phyloP scores from a whole-genome alignment of 2,113 vertebrate genomes.

The Neotragus pygmaeus region DNA sequence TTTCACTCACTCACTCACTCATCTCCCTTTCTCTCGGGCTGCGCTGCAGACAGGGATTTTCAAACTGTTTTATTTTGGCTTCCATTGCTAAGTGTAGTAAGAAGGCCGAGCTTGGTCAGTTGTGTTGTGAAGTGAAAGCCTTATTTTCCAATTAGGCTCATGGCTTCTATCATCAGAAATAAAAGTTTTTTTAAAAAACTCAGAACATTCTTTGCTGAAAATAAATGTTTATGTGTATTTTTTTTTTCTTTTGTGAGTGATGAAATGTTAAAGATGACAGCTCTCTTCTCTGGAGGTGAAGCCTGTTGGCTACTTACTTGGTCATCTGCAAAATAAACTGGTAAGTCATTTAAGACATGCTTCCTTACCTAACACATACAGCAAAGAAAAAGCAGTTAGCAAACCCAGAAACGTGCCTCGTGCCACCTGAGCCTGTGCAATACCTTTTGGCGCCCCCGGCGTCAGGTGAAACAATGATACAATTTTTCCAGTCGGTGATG shows the following conservation, averaged over 20 bases:
- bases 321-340: background rate
- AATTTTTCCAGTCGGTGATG: constrained; percentile 92
- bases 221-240: background rate
- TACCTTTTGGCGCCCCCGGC: constrained; percentile 97
- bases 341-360: background rate
- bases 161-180: background rate
- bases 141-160: background rate
- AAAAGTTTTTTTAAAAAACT: background rate
- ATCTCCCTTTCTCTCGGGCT: background rate
- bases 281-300: background rate
- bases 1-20: background rate
- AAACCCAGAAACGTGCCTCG: background rate
- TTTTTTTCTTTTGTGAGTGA: background rate
- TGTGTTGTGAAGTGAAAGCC: background rate
- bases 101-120: background rate
- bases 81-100: background rate
- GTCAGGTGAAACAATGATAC: constrained; percentile 95
- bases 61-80: background rate
- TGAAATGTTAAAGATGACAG: background rate
- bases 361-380: background rate
- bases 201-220: background rate
- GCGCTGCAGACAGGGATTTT: background rate
- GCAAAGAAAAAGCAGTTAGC: background rate
- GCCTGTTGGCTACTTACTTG: background rate
- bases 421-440: background rate